Base-by-base conservation (phyloP, 2,113 vertebrate species). In the Corydoras maculifer region DNA sequence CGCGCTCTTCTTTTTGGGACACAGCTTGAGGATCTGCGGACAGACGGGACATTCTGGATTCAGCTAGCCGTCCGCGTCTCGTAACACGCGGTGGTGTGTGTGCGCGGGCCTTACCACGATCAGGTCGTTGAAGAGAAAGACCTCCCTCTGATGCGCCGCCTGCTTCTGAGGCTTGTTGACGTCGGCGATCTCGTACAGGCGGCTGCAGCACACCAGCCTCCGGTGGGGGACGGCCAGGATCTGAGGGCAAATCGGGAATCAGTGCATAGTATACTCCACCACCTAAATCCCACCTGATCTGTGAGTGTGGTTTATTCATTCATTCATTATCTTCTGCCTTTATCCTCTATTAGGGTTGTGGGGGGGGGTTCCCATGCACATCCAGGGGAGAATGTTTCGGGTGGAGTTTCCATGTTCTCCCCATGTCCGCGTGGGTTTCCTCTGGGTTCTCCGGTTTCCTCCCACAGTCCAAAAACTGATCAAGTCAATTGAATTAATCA, bases 81-180 rank as follows among this genome's bases (percentile, higher is more conserved):
- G 8, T 1, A 3, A 0, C 5, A 1, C 18, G 14, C n/a, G 12
- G 25, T n/a, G 43, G 4, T 10, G 49, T 49, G 12, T 62, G 3
- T 35, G 14, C 51, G 14, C 12, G 18, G 62, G n/a, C 74, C 90
- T 91, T 86, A 99, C 97, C 94, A 99, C 88, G 70, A 99, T 89
- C 77, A 99, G 85, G 88, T 99, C 97, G 14, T 99, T 99, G 88
- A 99, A 99, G 76, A 99, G 94, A 82, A 99, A 99, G 68, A 99
- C 95, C 79, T 99, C 97, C 79, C 97, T 90, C 84, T 99, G 97
- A 77, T 98, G 94, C 9, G 94, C 91, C 0, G 95, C 94, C 84
- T 98, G 96, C 82, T 98, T 99, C 85, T 98, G 97, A 58, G 94
- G 86, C 82, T 96, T 99, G 88, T 97, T 98, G 43, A 96, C 92